Conservation (phyloP, 2,888 invertebrate genomes). For the Sympetrum striolatum region DNA sequence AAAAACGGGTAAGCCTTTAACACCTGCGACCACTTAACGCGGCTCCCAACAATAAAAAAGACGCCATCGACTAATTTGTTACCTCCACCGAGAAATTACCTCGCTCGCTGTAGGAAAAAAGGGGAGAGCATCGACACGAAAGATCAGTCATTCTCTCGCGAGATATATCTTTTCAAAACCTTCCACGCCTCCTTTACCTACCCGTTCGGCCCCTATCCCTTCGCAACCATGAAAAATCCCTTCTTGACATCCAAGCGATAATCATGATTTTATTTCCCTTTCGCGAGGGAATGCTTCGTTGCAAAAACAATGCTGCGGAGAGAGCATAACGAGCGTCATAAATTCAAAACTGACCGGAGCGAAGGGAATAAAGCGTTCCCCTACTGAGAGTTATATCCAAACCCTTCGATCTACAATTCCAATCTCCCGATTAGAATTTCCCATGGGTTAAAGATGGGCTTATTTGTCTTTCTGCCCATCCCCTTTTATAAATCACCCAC, state of each 20-base stretch:
- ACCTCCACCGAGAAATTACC: neutral
- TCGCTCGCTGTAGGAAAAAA: neutral
- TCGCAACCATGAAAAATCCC: neutral
- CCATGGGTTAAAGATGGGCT: too few relatives aligned
- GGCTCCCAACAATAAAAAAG: neutral
- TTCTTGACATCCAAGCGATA: neutral
- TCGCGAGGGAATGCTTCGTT: neutral
- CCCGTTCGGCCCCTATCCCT: neutral
- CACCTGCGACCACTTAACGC: neutral
- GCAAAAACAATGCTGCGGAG: neutral
- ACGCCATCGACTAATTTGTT: constrained; percentile 11
- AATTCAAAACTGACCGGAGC: neutral
- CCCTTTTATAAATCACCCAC: too few relatives aligned
- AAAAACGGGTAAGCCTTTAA: constrained; percentile 7
- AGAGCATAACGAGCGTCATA: neutral
- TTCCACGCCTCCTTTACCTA: neutral
- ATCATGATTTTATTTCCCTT: neutral
- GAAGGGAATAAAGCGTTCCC: neutral
- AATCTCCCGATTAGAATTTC: too few relatives aligned
- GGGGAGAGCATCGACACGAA: neutral
- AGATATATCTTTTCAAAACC: neutral
- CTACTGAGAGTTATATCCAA: too few relatives aligned
- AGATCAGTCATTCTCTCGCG: neutral
- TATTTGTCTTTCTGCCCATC: too few relatives aligned
- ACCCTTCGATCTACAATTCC: too few relatives aligned